Base-by-base conservation (phyloP, 2,797 vertebrate genomes). In the Oryzias dopingdopingensis region DNA sequence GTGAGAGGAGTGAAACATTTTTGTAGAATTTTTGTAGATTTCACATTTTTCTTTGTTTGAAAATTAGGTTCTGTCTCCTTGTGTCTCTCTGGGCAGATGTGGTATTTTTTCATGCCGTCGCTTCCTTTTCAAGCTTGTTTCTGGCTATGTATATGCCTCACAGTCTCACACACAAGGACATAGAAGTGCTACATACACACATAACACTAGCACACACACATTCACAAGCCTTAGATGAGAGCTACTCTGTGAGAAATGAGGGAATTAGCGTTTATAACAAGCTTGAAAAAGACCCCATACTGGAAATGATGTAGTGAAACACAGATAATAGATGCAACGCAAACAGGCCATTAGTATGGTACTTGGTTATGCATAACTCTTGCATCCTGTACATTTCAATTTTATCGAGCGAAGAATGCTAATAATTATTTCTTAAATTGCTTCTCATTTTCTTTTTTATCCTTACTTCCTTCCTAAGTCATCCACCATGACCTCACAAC, bases 51-150 rank as follows among this genome's bases (percentile, higher is more conserved):
- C 42, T 67, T 49, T 17, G 16, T 61, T 67, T 74, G 52, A 17
- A 72, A 57, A 59, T 37, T 49, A 8, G 23, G 52, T 77, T 56
- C 67, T 29, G n/a, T 59, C 53, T 53, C 46, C 52, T 4, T 50
- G 29, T 32, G 29, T 32, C 29, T 62, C 58, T 64, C 44, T 68
- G 59, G 64, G 62, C 76, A 68, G 61, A 81, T 70, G 54, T 82
- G 76, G 81, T 83, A 64, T 73, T 82, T 86, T 88, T 87, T 83
- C 72, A 86, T 86, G 71, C 78, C 55, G 71, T 42, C 17, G 23
- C 70, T 83, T 77, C 65, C 76, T 86, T 81, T 79, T 77, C 78
- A 84, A 77, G 80, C 58, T 69, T 49, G 49, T 79, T 65, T 79
- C 64, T 79, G 61, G 53, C 60, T 42, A 32, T 70, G 69, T 66